Evolutionary conservation across 2,888 invertebrate species (phyloP).

Genomic region (Eulithis testata): DNA sequence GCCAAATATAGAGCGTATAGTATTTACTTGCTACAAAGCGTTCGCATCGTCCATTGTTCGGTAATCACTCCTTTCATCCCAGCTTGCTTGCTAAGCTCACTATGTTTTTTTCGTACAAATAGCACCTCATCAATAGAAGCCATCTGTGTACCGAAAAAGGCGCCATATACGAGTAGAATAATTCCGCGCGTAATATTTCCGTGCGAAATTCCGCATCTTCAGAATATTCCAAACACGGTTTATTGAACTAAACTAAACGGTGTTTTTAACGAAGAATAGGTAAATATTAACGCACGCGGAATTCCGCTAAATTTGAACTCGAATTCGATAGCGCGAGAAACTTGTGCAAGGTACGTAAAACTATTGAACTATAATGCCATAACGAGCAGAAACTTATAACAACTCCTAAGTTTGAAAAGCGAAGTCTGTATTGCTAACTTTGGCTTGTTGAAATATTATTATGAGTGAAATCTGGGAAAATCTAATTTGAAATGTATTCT

Average conservation of each 20-base stretch:
- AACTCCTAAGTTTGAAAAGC: constrained; percentile 43
- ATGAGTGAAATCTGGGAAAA: constrained; percentile 40
- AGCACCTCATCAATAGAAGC: constrained; percentile 14
- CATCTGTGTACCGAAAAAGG: constrained; percentile 10
- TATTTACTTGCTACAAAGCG: neutral
- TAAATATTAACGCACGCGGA: no score
- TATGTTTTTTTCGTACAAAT: constrained; percentile 7
- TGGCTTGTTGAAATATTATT: constrained; percentile 40
- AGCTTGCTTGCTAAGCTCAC: constrained; percentile 7
- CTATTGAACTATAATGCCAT: constrained; percentile 30
- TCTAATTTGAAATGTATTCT: constrained; percentile 19
- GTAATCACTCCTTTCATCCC: constrained; percentile 12
- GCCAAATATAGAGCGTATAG: no score
- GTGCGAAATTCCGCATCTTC: no score
- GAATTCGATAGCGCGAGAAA: neutral
- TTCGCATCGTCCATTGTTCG: constrained; percentile 1
- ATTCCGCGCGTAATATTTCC: no score
- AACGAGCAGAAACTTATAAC: constrained; percentile 51
- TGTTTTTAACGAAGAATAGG: no score
- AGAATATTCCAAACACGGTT: no score
- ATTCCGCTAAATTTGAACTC: no score
- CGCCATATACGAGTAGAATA: no score
- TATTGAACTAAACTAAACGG: no score
- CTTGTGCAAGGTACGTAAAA: neutral
- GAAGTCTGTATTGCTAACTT: constrained; percentile 42